A percentile compares a stretch with the other conserved stretches of the same genome.
These are phyloP conservation scores for Pseudomyrmex dendroicus DNA, from an alignment of 1,140 invertebrate species.

Conservation along the genomic window DNA sequence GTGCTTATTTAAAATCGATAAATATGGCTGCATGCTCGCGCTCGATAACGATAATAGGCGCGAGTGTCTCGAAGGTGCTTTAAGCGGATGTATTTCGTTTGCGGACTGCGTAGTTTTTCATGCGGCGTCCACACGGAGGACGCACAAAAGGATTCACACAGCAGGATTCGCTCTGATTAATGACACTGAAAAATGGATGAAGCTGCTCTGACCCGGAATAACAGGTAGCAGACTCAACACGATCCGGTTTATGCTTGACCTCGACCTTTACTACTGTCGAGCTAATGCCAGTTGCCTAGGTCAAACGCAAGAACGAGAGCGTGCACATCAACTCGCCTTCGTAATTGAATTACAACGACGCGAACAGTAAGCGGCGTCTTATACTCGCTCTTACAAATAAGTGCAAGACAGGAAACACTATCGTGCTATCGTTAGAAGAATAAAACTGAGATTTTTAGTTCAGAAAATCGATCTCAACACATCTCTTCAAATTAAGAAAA, in stretches of 20 bases:
- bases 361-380: slow-evolving; percentile 46
- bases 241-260: slow-evolving; percentile 34
- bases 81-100: neutral
- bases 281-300: neutral
- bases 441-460: neutral
- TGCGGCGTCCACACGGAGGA: neutral
- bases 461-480: too few species aligned
- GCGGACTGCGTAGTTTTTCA: neutral
- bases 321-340: slow-evolving; percentile 14
- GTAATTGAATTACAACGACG: slow-evolving; percentile 65
- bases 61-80: neutral
- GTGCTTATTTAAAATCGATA: slow-evolving; percentile 59
- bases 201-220: slow-evolving; percentile 22
- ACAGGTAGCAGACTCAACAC: slow-evolving; percentile 22
- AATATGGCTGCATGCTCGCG: slow-evolving; percentile 14
- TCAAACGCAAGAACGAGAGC: slow-evolving; percentile 36
- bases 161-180: neutral
- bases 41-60: slow-evolving; percentile 12
- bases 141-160: neutral
- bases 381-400: slow-evolving; percentile 3
- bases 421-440: neutral
- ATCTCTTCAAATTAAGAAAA: neutral
- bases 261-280: slow-evolving; percentile 44
- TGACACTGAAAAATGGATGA: neutral
- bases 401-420: too few species aligned